Conservation (phyloP, 1,140 invertebrate genomes). For the Cyclargus thomasi region DNA sequence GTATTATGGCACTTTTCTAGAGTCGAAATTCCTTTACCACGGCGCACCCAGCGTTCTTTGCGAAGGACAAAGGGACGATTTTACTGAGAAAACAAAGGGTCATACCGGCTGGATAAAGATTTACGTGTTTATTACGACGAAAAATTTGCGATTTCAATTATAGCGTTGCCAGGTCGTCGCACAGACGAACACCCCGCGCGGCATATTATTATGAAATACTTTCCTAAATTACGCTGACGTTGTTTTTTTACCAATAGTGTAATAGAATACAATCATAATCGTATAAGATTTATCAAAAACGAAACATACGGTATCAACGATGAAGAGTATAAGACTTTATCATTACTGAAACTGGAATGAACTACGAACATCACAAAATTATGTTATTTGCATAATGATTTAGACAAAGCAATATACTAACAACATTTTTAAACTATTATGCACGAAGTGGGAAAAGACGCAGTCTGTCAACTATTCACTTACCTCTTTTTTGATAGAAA, state of each 20-base stretch:
- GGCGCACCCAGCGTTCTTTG: constrained; percentile 62
- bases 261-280: neutral
- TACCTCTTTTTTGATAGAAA: constrained; percentile 69
- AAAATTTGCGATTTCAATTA: constrained; percentile 46
- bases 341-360: neutral
- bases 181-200: constrained; percentile 47
- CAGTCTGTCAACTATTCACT: constrained; percentile 71
- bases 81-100: constrained; percentile 68
- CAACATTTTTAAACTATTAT: constrained; percentile 44
- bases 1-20: constrained; percentile 72
- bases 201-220: constrained; percentile 54
- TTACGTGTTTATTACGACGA: constrained; percentile 45
- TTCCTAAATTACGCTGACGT: constrained; percentile 27
- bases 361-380: neutral
- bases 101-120: constrained; percentile 53
- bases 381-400: neutral
- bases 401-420: constrained; percentile 42
- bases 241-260: neutral
- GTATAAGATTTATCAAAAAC: neutral
- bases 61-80: constrained; percentile 69
- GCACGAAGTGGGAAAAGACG: constrained; percentile 64
- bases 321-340: neutral
- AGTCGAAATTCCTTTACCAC: constrained; percentile 68
- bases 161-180: constrained; percentile 63
- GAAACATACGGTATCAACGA: neutral